Evolutionary conservation across 2,797 vertebrate genomes (phyloP).

Genomic region (Hozukius guyotensis): DNA sequence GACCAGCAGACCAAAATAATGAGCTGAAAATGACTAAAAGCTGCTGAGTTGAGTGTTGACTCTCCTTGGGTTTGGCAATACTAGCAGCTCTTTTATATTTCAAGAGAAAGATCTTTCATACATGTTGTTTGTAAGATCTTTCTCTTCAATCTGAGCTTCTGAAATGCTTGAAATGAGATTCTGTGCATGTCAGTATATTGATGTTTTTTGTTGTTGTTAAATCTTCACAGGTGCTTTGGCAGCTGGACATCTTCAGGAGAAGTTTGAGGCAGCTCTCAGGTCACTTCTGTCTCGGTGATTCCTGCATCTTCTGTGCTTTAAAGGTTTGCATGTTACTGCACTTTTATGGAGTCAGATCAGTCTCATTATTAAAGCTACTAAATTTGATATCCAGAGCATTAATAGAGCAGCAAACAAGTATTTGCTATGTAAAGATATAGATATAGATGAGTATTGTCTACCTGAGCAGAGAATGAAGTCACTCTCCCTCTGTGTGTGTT

Average conservation of each 20-base stretch:
- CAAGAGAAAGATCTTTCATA: background rate
- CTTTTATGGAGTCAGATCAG: background rate
- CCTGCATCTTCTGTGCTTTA: constrained; percentile 97
- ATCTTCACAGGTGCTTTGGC: constrained; percentile 92
- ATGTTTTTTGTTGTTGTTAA: background rate
- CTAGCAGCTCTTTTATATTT: background rate
- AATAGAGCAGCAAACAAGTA: too few species aligned
- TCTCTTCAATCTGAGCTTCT: background rate
- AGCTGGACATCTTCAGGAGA: constrained; percentile 96
- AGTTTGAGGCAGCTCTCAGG: constrained; percentile 94
- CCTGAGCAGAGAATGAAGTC: too few species aligned
- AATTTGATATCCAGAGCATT: too few species aligned
- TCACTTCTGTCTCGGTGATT: constrained; percentile 94
- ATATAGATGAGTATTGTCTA: too few species aligned
- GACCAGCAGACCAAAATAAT: constrained; percentile 1
- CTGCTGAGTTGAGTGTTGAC: background rate
- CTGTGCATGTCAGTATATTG: background rate
- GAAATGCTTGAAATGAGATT: background rate
- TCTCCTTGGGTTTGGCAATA: background rate
- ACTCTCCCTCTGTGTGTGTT: too few species aligned
- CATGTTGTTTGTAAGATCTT: background rate
- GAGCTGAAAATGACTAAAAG: background rate
- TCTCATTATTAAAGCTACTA: too few species aligned
- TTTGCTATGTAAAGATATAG: too few species aligned
- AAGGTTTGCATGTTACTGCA: constrained; percentile 83